Conservation (phyloP, 2,888 invertebrate genomes). For the Cryptus viduatorius region DNA sequence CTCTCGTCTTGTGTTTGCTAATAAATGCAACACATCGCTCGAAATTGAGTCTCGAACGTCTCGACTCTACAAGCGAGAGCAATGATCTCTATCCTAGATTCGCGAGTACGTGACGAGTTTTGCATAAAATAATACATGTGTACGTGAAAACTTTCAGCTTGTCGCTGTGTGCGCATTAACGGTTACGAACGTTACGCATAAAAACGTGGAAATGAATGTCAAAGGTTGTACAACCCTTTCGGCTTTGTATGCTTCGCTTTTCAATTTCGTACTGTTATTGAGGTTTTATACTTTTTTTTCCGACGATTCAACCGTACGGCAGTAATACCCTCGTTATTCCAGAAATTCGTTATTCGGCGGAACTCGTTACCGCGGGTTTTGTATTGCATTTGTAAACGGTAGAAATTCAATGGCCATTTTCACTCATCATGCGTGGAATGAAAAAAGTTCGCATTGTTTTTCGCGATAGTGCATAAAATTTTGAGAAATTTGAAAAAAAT, state of each 20-base stretch:
- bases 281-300: not conserved
- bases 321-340: not conserved
- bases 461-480: not conserved
- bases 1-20: slow-evolving; percentile 27
- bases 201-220: slow-evolving; percentile 1
- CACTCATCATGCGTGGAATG: not conserved
- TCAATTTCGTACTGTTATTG: not conserved
- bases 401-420: not conserved
- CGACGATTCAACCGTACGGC: not conserved
- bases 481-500: not conserved
- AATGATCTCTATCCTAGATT: slow-evolving; percentile 11
- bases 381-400: not conserved
- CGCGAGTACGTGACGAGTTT: not conserved
- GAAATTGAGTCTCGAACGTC: slow-evolving; percentile 41
- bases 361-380: not conserved
- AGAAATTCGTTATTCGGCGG: not conserved
- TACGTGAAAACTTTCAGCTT: not conserved
- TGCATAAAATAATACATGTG: slow-evolving; percentile 8
- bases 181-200: not conserved
- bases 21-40: slow-evolving; percentile 49
- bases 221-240: not conserved
- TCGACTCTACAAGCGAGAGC: slow-evolving; percentile 21
- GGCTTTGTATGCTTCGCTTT: not conserved
- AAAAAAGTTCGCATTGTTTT: not conserved
- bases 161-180: not conserved